These are phyloP conservation scores for Zhuqinia jingwanae DNA, from an alignment of 2,888 invertebrate species.

Conservation along the genomic window DNA sequence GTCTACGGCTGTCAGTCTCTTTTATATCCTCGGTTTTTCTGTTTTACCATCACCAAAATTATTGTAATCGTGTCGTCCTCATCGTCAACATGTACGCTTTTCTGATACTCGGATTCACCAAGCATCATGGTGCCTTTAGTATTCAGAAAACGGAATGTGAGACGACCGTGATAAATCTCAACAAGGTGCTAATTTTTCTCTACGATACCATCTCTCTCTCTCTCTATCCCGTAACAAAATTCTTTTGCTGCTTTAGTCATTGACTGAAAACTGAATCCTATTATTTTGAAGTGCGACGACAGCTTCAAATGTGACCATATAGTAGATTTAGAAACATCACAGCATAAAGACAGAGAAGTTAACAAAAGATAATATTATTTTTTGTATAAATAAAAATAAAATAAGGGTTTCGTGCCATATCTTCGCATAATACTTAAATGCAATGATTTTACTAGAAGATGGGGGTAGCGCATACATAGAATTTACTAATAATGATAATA, in stretches of 20 bases:
- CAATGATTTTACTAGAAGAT: too few species aligned
- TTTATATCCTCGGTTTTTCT: background rate
- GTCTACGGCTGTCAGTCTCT: conserved; percentile 29
- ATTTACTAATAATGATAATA: background rate
- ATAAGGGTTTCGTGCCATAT: conserved; percentile 58
- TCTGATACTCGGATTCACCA: conserved; percentile 21
- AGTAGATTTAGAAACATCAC: background rate
- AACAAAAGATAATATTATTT: conserved; percentile 42
- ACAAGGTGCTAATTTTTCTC: conserved; percentile 70
- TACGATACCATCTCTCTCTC: too few species aligned
- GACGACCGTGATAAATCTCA: conserved; percentile 68
- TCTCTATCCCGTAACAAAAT: conserved; percentile 52
- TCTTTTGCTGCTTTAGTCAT: conserved; percentile 36
- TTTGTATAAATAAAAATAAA: conserved; percentile 31
- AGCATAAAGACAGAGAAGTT: background rate
- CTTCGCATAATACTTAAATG: conserved; percentile 10
- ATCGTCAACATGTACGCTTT: background rate
- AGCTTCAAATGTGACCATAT: conserved; percentile 16
- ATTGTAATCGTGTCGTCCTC: conserved; percentile 20
- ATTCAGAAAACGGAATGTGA: conserved; percentile 42
- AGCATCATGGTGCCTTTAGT: too few species aligned
- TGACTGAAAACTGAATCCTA: conserved; percentile 44
- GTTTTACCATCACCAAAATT: background rate
- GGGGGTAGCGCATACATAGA: too few species aligned
- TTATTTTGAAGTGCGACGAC: conserved; percentile 43